Conservation (phyloP, 2,888 invertebrate species). For the Apocheima hispidaria region DNA sequence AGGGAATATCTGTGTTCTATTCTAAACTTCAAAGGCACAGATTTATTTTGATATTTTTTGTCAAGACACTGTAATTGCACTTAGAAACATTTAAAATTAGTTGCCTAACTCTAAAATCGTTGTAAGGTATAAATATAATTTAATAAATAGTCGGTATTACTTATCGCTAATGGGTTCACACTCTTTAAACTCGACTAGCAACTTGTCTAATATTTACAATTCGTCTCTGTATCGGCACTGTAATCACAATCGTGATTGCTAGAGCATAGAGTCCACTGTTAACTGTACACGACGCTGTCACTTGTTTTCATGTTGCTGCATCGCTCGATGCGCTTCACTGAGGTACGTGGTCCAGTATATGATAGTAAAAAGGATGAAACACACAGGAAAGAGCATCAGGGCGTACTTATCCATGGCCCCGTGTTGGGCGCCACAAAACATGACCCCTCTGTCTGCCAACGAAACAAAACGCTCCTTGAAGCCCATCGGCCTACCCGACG, state of each 20-base stretch:
- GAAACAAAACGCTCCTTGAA: slow-evolving; percentile 69
- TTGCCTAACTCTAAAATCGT: slow-evolving; percentile 22
- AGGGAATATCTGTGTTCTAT: too few species aligned
- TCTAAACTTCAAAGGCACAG: slow-evolving; percentile 41
- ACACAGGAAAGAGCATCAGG: slow-evolving; percentile 86
- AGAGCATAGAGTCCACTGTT: slow-evolving; percentile 31
- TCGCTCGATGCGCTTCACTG: slow-evolving; percentile 80
- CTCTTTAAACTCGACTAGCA: slow-evolving; percentile 71
- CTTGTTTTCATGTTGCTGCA: slow-evolving; percentile 48
- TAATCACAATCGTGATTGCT: slow-evolving; percentile 38
- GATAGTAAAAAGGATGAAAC: slow-evolving; percentile 85
- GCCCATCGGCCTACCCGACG: slow-evolving; percentile 61
- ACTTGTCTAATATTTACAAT: slow-evolving; percentile 74
- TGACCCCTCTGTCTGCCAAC: slow-evolving; percentile 81
- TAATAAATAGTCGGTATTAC: slow-evolving; percentile 20
- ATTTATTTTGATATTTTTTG: slow-evolving; percentile 12
- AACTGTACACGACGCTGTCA: slow-evolving; percentile 52
- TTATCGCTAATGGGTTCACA: slow-evolving; percentile 42
- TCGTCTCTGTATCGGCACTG: slow-evolving; percentile 62
- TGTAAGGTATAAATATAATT: slow-evolving; percentile 27
- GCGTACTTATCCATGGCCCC: slow-evolving; percentile 87
- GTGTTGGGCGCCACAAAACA: slow-evolving; percentile 88
- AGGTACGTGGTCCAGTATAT: slow-evolving; percentile 88
- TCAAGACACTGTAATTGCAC: slow-evolving; percentile 28
- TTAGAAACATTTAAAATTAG: slow-evolving; percentile 22